phyloP scores from a whole-genome alignment of 1,140 invertebrate genomes.

The Brevipalpus yothersi region DNA sequence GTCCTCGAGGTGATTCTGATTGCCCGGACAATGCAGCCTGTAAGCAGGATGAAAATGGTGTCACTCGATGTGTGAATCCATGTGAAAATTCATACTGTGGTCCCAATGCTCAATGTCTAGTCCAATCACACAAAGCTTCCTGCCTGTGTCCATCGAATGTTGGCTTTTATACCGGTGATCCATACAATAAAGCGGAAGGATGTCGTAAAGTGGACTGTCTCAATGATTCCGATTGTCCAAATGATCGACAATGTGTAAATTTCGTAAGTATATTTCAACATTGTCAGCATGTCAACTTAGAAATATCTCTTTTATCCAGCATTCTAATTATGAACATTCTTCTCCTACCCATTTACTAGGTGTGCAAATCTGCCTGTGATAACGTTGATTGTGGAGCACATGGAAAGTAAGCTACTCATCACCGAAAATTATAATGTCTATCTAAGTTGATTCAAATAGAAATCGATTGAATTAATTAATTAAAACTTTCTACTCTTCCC shows the following conservation, averaged over 20 bases:
- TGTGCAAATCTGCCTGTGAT: too few relatives aligned
- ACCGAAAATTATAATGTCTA: too few relatives aligned
- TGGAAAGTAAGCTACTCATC: too few relatives aligned
- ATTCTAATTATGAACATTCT: too few relatives aligned
- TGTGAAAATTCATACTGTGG: conserved; percentile 14
- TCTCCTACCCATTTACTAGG: too few relatives aligned
- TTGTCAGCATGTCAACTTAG: conserved; percentile 12
- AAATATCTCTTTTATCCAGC: too few relatives aligned
- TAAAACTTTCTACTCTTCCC: neutral
- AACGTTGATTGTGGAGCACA: too few relatives aligned
- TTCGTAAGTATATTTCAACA: conserved; percentile 16
- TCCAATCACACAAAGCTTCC: conserved; percentile 39
- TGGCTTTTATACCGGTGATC: conserved; percentile 36
- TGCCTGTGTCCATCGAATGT: conserved; percentile 45
- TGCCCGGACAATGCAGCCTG: conserved; percentile 28
- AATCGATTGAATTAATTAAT: too few relatives aligned
- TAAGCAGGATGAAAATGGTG: conserved; percentile 13
- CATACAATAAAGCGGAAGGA: conserved; percentile 15
- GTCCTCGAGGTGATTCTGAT: conserved; percentile 42
- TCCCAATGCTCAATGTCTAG: conserved; percentile 33
- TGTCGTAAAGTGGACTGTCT: neutral
- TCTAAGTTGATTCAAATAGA: too few relatives aligned
- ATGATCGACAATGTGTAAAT: conserved; percentile 13
- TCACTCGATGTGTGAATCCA: conserved; percentile 17
- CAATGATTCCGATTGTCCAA: neutral